Conservation (phyloP, 2,888 invertebrate genomes). For the Dusona sp. region DNA sequence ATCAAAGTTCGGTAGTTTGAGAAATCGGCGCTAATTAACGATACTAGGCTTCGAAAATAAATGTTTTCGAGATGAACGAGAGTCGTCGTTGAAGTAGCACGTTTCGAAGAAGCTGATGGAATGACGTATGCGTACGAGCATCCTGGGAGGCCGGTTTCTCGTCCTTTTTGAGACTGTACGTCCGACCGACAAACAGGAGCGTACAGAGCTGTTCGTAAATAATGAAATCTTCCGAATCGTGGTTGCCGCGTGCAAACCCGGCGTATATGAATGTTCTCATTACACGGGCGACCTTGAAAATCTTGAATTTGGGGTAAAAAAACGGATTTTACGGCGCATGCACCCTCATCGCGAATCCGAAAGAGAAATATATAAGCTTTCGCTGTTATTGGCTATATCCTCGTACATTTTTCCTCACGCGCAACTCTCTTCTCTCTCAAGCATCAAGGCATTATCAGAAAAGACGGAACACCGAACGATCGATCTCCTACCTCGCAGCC, state of each 20-base stretch:
- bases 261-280: background rate
- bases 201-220: background rate
- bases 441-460: constrained; percentile 33
- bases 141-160: constrained; percentile 8
- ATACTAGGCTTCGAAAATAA: background rate
- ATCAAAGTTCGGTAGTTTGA: background rate
- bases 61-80: background rate
- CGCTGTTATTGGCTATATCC: background rate
- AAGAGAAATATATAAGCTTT: background rate
- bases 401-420: constrained; percentile 20
- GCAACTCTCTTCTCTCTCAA: constrained; percentile 7
- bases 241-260: background rate
- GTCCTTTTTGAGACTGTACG: background rate
- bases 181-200: background rate
- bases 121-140: constrained; percentile 18
- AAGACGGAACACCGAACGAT: constrained; percentile 27
- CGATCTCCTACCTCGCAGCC: constrained; percentile 33
- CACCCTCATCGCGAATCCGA: background rate
- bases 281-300: constrained; percentile 18
- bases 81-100: background rate
- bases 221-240: background rate
- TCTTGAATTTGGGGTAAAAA: constrained; percentile 13
- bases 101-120: background rate
- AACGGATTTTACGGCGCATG: constrained; percentile 17
- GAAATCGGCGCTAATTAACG: background rate